Evolutionary conservation across 2,888 invertebrate genomes (phyloP), one percentile per base, ranked within the genome.

Genomic region (Apodemia hepburni): DNA sequence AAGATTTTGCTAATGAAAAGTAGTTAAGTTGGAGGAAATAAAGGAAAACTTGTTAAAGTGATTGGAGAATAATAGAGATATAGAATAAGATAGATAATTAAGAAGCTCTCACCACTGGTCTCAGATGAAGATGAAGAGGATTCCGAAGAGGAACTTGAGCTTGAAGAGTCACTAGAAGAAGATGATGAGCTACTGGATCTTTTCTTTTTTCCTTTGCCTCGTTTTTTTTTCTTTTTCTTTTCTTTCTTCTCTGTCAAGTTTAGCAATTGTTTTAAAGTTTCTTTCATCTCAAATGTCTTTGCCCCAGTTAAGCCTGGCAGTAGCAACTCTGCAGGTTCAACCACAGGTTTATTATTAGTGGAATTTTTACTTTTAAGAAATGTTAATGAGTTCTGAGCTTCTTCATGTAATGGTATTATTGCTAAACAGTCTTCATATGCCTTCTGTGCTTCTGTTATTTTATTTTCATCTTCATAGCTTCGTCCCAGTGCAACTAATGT

Each of bases 401-500:
- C 97, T 72, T 97, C 96, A 80, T 97, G 97, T 79, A 95, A 96
- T 0, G 97, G 97, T 76, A 96, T 95, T 60, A 97, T 95, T 7
- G 94, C 94, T 60, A 97, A 84, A 78, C 97, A 97, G 78, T 96
- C 96, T 75, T 95, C 95, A 73, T 97, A 97, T 0, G 96, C 96
- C 72, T 96, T 96, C 64, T 96, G 93, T 0, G 97, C 97, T 70
- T 97, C 97, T 3, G 96, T 95, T 61, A 96, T 93, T 73, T 97
- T 97, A 76, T 96, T 96, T 71, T 96, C 96, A 73, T 97, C 97
- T 78, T 97, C 97, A 79, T 96, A 96, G 78, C 97, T 97, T 60
- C 97, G 94, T 45, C 97, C 98, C 60, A 97, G 88, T 0, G 98
- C 98, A 0, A 98, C 96, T 58, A 98, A 86, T 0, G 98, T 98